Percentiles rank a stretch among this genome's conserved stretches.
These are phyloP conservation scores for Seriola aureovittata DNA, from an alignment of 2,113 vertebrate genomes.

Conservation along the genomic window DNA sequence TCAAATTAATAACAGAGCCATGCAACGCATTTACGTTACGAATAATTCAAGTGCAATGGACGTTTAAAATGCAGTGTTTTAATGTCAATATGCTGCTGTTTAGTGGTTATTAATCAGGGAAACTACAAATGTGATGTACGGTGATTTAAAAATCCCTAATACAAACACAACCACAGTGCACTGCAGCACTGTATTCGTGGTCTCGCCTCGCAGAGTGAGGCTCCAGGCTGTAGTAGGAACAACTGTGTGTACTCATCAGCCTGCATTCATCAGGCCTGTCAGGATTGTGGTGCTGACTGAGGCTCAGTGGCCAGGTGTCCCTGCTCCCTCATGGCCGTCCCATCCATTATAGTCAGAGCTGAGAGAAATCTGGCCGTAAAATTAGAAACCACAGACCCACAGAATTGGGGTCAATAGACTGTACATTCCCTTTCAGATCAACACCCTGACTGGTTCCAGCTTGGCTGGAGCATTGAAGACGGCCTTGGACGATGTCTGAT, in stretches of 20 bases:
- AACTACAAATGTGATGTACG: not conserved
- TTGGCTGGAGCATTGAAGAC: not conserved
- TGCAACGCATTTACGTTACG: not conserved
- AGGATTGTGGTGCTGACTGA: constrained; percentile 59
- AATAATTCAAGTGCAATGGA: not conserved
- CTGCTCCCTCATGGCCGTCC: constrained; percentile 47
- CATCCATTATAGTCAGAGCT: constrained; percentile 62
- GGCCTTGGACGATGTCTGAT: not conserved
- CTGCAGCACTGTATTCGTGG: not conserved
- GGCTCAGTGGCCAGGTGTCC: constrained; percentile 70
- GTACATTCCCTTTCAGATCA: constrained; percentile 41
- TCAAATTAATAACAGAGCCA: not conserved
- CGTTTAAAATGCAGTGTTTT: constrained; percentile 10
- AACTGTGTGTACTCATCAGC: constrained; percentile 44
- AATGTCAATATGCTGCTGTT: not conserved
- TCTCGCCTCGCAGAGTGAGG: constrained; percentile 1
- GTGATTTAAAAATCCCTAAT: constrained; percentile 11
- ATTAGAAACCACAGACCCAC: constrained; percentile 60
- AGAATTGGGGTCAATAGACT: constrained; percentile 70
- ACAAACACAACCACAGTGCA: not conserved
- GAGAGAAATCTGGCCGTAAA: constrained; percentile 63
- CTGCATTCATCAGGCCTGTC: constrained; percentile 71
- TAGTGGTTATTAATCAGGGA: constrained; percentile 15
- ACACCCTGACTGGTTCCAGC: constrained; percentile 32
- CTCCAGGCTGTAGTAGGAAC: constrained; percentile 23